Evolutionary conservation across 2,797 vertebrate species (phyloP).

Genomic region (Poecilia picta): DNA sequence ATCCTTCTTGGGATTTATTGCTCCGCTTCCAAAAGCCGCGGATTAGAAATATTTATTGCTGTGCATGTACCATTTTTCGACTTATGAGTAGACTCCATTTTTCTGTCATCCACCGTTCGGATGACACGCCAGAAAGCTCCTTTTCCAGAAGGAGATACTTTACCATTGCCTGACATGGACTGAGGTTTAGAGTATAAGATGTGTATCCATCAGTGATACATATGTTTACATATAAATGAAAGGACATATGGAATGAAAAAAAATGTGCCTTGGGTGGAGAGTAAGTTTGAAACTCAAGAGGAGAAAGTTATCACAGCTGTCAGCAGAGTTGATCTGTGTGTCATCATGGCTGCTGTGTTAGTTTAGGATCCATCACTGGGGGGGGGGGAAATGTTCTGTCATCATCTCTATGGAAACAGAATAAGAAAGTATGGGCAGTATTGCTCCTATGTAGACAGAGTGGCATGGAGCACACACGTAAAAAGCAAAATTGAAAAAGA

Average conservation of each 20-base stretch:
- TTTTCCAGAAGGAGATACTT: conserved; percentile 51
- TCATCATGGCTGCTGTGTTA: conserved; percentile 66
- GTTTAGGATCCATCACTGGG: conserved; percentile 76
- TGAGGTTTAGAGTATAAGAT: conserved; percentile 25
- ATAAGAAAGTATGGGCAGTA: conserved; percentile 73
- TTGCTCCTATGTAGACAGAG: conserved; percentile 57
- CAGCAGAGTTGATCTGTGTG: conserved; percentile 73
- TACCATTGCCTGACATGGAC: conserved; percentile 42
- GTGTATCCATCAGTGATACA: conserved; percentile 47
- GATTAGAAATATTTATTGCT: conserved; percentile 70
- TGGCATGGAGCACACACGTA: conserved; percentile 55
- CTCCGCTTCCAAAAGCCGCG: conserved; percentile 55
- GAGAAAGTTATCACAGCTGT: conserved; percentile 71
- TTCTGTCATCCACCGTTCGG: conserved; percentile 61
- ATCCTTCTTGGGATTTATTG: conserved; percentile 57
- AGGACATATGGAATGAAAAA: conserved; percentile 32
- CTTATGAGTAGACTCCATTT: conserved; percentile 58
- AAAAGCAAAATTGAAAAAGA: conserved; percentile 72
- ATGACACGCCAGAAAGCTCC: conserved; percentile 50
- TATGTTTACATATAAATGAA: conserved; percentile 62
- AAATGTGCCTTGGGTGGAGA: conserved; percentile 20
- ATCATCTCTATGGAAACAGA: conserved; percentile 80
- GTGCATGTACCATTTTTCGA: conserved; percentile 59
- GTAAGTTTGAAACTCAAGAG: conserved; percentile 38
- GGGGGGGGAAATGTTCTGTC: conserved; percentile 70